Conservation (phyloP, 2,113 vertebrate genomes). For the Apeltes quadracus region DNA sequence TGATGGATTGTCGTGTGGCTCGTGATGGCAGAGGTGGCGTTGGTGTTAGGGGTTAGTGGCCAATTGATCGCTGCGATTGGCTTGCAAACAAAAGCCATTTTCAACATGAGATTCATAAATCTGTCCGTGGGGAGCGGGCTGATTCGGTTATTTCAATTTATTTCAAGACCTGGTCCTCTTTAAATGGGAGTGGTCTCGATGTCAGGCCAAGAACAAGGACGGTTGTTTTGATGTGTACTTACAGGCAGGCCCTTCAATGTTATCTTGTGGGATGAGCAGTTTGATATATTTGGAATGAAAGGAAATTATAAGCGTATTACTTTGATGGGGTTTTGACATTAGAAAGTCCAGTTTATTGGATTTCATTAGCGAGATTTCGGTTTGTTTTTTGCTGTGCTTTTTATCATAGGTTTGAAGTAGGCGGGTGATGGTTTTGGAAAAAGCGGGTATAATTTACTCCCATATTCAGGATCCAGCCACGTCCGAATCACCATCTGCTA, state of each 20-base stretch:
- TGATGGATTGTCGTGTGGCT: conserved; percentile 56
- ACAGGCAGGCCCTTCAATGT: neutral
- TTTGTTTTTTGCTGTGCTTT: neutral
- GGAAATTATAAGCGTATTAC: neutral
- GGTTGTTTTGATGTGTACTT: neutral
- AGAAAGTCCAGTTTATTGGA: neutral
- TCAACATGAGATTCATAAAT: conserved; percentile 54
- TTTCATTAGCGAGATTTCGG: neutral
- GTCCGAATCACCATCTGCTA: neutral
- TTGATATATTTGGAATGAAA: neutral
- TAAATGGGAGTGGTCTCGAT: conserved; percentile 40
- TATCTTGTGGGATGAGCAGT: neutral
- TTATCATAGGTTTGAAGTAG: neutral
- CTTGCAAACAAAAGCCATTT: conserved; percentile 57
- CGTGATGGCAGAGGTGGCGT: conserved; percentile 11
- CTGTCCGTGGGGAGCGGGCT: conserved; percentile 56
- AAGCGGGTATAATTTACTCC: neutral
- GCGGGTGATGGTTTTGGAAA: neutral
- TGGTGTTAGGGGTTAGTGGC: conserved; percentile 41
- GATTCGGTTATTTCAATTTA: conserved; percentile 75
- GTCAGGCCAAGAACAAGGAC: conserved; percentile 1
- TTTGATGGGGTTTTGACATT: neutral
- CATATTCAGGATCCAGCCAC: neutral
- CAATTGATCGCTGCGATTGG: conserved; percentile 70
- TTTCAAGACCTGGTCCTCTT: conserved; percentile 38